phyloP scores from a whole-genome alignment of 2,888 invertebrate genomes.

The Metellina segmentata region DNA sequence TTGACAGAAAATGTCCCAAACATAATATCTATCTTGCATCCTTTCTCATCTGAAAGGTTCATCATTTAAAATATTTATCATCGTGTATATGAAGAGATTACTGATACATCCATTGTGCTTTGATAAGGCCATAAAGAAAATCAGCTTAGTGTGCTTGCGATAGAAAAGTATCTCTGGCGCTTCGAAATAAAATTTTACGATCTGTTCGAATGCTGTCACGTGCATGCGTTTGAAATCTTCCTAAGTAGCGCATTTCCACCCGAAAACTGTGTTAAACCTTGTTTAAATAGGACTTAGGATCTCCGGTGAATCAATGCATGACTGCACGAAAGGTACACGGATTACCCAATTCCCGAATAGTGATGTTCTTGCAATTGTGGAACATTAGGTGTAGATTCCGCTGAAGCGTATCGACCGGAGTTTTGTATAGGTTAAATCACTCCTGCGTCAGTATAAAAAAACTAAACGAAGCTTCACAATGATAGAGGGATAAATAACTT shows the following conservation, averaged over 20 bases:
- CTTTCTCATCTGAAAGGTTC: too few species aligned
- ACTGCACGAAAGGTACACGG: slow-evolving; percentile 35
- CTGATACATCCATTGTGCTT: not conserved
- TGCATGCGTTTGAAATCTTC: not conserved
- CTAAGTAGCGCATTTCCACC: slow-evolving; percentile 17
- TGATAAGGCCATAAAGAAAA: not conserved
- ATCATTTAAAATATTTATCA: too few species aligned
- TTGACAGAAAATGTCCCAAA: too few species aligned
- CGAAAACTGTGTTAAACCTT: slow-evolving; percentile 26
- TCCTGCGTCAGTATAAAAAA: slow-evolving; percentile 15
- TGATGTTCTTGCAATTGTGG: slow-evolving; percentile 5
- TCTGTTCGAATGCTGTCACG: slow-evolving; percentile 5
- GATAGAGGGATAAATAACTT: too few species aligned
- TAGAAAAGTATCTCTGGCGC: not conserved
- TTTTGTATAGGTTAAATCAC: slow-evolving; percentile 20
- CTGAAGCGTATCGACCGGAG: slow-evolving; percentile 8
- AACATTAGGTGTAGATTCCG: not conserved
- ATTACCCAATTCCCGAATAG: slow-evolving; percentile 37
- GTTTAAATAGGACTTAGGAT: slow-evolving; percentile 48
- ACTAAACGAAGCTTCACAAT: not conserved
- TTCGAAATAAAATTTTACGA: not conserved
- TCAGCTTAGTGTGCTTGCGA: not conserved
- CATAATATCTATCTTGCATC: too few species aligned
- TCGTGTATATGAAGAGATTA: too few species aligned
- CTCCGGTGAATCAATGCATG: slow-evolving; percentile 42